A percentile compares a stretch with the other conserved stretches of the same genome.
Evolutionary conservation across 2,113 vertebrate species (phyloP).

Genomic region (Oreochromis spilurus): DNA sequence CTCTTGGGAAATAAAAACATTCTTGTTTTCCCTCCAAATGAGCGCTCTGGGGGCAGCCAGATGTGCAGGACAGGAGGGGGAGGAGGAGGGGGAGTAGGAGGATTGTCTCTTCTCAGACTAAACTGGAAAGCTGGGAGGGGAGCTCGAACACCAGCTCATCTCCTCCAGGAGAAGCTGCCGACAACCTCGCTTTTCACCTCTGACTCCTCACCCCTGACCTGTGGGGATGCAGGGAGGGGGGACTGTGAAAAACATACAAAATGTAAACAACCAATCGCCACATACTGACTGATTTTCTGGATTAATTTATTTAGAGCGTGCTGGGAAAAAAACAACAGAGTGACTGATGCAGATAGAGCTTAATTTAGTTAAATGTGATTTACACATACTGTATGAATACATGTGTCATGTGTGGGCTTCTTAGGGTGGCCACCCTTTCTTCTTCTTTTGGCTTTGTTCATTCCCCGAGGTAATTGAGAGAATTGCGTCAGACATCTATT

Average conservation of each 20-base stretch:
- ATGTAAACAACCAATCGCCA: slow-evolving; percentile 48
- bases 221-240: neutral
- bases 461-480: slow-evolving; percentile 31
- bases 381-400: neutral
- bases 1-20: slow-evolving; percentile 74
- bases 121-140: slow-evolving; percentile 40
- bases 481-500: slow-evolving; percentile 50
- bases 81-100: slow-evolving; percentile 12
- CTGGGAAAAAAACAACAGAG: neutral
- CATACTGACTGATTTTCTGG: neutral
- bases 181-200: slow-evolving; percentile 54
- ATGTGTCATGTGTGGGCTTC: neutral
- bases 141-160: slow-evolving; percentile 48
- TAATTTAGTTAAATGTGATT: neutral
- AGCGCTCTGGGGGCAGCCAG: slow-evolving; percentile 65
- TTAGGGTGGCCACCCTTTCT: neutral
- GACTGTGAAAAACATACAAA: neutral
- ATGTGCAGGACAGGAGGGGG: slow-evolving; percentile 48
- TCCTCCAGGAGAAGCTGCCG: slow-evolving; percentile 45
- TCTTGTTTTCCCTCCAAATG: slow-evolving; percentile 74
- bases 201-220: slow-evolving; percentile 53
- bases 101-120: slow-evolving; percentile 46
- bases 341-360: neutral
- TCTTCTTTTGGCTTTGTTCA: slow-evolving; percentile 3
- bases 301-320: neutral